Percentiles rank a stretch among this genome's conserved stretches.
phyloP scores from a whole-genome alignment of 2,797 vertebrate genomes.

The Cyprinella venusta region DNA sequence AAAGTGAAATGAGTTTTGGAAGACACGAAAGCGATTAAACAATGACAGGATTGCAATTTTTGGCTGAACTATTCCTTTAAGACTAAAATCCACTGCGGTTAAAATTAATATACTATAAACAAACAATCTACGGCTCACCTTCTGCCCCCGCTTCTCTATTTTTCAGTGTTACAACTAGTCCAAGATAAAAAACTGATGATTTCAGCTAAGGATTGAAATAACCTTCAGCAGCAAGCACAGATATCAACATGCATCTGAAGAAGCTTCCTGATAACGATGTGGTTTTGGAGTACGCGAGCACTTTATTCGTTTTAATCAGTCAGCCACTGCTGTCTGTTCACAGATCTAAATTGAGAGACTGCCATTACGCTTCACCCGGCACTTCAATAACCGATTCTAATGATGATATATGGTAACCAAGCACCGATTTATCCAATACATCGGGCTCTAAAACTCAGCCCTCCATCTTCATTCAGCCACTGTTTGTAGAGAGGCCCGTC shows the following conservation, averaged over 20 bases:
- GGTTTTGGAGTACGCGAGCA: constrained; percentile 47
- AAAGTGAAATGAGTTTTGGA: neutral
- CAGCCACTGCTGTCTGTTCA: constrained; percentile 62
- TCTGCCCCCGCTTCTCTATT: neutral
- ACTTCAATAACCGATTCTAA: constrained; percentile 74
- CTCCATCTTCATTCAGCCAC: constrained; percentile 74
- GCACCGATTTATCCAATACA: constrained; percentile 73
- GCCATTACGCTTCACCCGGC: constrained; percentile 69
- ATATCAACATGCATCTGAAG: constrained; percentile 38
- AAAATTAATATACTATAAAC: neutral
- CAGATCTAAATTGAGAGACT: constrained; percentile 68
- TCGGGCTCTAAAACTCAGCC: constrained; percentile 72
- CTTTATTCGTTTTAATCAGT: constrained; percentile 65
- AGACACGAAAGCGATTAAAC: neutral
- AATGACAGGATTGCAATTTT: neutral
- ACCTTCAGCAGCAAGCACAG: constrained; percentile 15
- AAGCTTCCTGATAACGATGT: constrained; percentile 44
- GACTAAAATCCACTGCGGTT: neutral
- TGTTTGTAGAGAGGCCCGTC: constrained; percentile 65
- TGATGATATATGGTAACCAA: constrained; percentile 74
- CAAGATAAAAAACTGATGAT: constrained; percentile 28
- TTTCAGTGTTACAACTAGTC: constrained; percentile 10
- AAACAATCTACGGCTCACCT: neutral
- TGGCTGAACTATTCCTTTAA: neutral
- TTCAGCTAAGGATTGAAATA: constrained; percentile 29